Evolutionary conservation across 2,888 invertebrate species (phyloP).

Genomic region (Orthosia gracilis): DNA sequence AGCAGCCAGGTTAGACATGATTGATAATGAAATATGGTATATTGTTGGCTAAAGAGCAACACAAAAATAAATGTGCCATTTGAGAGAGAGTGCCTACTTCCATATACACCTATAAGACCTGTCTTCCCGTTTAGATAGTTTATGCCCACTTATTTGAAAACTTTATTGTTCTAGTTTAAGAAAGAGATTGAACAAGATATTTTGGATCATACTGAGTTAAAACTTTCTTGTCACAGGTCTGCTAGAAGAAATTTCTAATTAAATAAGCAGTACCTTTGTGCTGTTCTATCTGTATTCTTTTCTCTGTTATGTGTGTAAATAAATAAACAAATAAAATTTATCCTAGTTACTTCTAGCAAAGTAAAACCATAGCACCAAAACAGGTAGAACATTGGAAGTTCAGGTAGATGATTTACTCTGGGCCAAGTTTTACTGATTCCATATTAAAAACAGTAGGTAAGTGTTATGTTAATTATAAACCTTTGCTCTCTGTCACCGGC

Average conservation of each 20-base stretch:
- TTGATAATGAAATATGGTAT: too few relatives aligned
- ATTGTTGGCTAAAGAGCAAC: not conserved
- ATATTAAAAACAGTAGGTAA: not conserved
- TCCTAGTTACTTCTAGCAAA: not conserved
- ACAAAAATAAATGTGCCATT: not conserved
- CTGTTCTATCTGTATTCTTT: too few relatives aligned
- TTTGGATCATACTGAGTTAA: too few relatives aligned
- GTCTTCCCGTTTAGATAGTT: not conserved
- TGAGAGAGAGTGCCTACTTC: too few relatives aligned
- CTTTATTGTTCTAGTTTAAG: not conserved
- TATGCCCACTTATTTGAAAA: not conserved
- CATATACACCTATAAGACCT: not conserved
- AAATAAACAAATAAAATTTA: not conserved
- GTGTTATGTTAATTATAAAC: slow-evolving; percentile 45
- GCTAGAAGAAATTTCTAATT: too few relatives aligned
- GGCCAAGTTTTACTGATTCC: not conserved
- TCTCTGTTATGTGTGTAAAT: not conserved
- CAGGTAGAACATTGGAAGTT: not conserved
- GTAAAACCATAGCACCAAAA: not conserved
- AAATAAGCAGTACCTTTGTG: too few relatives aligned
- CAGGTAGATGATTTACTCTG: not conserved
- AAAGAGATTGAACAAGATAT: not conserved
- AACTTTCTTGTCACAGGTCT: too few relatives aligned
- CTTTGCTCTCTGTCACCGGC: slow-evolving; percentile 50
- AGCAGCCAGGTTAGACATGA: not conserved